phyloP scores from a whole-genome alignment of 2,888 invertebrate genomes.

The Salpingus planirostris region DNA sequence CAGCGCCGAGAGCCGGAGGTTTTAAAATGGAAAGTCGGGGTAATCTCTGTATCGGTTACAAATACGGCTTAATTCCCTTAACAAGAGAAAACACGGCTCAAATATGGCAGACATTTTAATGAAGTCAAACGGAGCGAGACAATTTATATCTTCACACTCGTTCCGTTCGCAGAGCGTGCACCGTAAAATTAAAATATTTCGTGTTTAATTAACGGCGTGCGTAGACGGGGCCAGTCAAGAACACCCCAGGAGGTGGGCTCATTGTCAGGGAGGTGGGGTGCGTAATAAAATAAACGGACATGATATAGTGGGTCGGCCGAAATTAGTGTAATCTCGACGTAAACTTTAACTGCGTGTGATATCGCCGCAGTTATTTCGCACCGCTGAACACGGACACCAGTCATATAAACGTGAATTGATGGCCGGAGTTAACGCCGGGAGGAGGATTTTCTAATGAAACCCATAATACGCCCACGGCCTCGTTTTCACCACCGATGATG shows the following conservation, averaged over 20 bases:
- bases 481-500: constrained; percentile 8
- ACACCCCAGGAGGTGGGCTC: background rate
- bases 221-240: constrained; percentile 19
- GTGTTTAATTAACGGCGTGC: constrained; percentile 22
- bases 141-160: constrained; percentile 22
- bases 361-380: constrained; percentile 27
- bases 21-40: too few species aligned
- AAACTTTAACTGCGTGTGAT: constrained; percentile 30
- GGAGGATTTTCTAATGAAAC: constrained; percentile 22
- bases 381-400: constrained; percentile 29
- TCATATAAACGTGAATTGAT: constrained; percentile 33
- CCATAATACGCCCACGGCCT: constrained; percentile 16
- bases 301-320: constrained; percentile 9
- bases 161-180: constrained; percentile 16
- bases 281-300: constrained; percentile 6
- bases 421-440: constrained; percentile 24
- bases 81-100: constrained; percentile 19
- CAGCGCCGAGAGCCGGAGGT: too few species aligned
- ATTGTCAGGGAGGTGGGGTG: background rate
- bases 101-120: constrained; percentile 28
- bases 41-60: too few species aligned
- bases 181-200: constrained; percentile 27
- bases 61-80: constrained; percentile 19
- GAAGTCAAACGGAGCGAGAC: constrained; percentile 25
- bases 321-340: constrained; percentile 16